Base-by-base conservation (phyloP, 2,888 invertebrate species). In the Spicauda simplicius region DNA sequence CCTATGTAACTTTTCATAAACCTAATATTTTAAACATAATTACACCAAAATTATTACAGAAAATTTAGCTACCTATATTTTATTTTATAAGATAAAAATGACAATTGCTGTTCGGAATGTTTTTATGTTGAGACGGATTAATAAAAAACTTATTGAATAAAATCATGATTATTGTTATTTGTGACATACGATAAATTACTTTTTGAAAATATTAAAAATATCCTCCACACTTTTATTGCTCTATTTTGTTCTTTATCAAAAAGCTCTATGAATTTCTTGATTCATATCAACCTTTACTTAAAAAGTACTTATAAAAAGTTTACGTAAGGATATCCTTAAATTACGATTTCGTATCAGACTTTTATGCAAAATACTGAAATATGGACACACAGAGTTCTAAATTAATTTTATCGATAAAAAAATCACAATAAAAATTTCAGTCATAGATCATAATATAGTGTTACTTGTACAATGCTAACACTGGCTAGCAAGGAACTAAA, bases 41-140 rank as follows among this genome's bases (percentile, higher is more conserved):
- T 79, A 81, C 80, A 78, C 80, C 73, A 76, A 82, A 85, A 84
- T 78, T 75, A 81, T 81, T 82, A 82, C 76, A 81, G 82, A 81
- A 82, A 83, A 86, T 89, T 90, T 90, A 78, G 85, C 91, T 91
- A 91, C 76, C 90, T 91, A 91, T 85, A 79, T 79, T 84, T 82
- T 82, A 76, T 69, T 64, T 71, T 64, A 73, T 73, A 73, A 76
- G 55, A 73, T 70, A 70, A 71, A 75, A 72, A 73, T 70, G 70
- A 72, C 66, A 75, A 71, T 73, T 73, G 71, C 70, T 74, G 73
- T 68, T 74, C 76, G 75, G 76, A 77, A 77, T 77, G 75, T 77
- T 70, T 70, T 71, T 73, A 72, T 69, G 0, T 53, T 20, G 53
- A 54, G 62, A 54, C 54, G 41, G 37, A 62, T 62, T 62, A 41